phyloP scores from a whole-genome alignment of 2,888 invertebrate species.

The Atrina japonica region DNA sequence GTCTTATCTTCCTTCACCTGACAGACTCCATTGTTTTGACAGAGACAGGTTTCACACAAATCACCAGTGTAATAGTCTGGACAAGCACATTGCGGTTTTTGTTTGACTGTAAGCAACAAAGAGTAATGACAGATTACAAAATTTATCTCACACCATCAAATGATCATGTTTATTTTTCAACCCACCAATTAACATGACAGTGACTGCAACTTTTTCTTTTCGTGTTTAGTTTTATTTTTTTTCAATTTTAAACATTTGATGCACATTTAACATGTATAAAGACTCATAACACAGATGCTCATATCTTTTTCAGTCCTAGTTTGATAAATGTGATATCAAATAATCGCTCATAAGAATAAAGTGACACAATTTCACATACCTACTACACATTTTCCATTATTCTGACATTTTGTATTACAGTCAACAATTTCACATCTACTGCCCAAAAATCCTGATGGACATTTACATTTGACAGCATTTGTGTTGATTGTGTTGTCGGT shows the following conservation, averaged over 20 bases:
- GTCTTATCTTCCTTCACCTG: slow-evolving; percentile 34
- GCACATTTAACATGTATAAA: too few relatives aligned
- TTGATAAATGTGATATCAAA: not conserved
- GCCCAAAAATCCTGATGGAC: slow-evolving; percentile 49
- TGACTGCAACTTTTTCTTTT: too few relatives aligned
- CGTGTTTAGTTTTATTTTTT: too few relatives aligned
- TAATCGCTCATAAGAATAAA: not conserved
- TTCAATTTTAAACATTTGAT: too few relatives aligned
- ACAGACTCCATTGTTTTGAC: slow-evolving; percentile 50
- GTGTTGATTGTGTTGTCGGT: slow-evolving; percentile 27
- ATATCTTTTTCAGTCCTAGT: not conserved
- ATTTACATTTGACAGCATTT: slow-evolving; percentile 41
- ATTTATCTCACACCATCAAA: not conserved
- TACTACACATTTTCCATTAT: slow-evolving; percentile 60
- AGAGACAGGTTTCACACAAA: slow-evolving; percentile 50
- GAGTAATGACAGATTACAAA: not conserved
- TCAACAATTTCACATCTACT: slow-evolving; percentile 43
- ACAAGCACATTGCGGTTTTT: slow-evolving; percentile 44
- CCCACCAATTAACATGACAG: too few relatives aligned
- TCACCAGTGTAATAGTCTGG: slow-evolving; percentile 42
- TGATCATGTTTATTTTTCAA: too few relatives aligned
- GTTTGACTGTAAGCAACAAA: too few relatives aligned
- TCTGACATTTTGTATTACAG: slow-evolving; percentile 50
- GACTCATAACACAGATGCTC: too few relatives aligned
- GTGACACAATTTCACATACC: slow-evolving; percentile 41